A percentile compares a stretch with the other conserved stretches of the same genome.
Conservation (phyloP, 2,113 vertebrate genomes). For the Eurypyga helias region DNA sequence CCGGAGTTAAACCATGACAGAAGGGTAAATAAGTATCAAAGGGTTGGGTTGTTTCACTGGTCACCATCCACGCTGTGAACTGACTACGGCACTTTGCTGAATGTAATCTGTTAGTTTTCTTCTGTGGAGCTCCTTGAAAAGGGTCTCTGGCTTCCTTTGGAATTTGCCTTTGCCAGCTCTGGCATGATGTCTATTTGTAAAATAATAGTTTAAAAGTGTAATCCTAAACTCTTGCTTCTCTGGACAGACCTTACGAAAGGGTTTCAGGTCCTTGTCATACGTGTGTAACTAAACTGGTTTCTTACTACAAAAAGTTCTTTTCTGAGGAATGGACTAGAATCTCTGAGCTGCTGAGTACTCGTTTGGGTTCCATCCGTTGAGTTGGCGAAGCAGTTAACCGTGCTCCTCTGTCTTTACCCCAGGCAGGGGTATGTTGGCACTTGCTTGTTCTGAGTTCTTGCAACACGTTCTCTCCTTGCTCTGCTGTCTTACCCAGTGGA, state of each 20-base stretch:
- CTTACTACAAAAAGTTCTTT: background rate
- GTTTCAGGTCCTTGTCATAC: background rate
- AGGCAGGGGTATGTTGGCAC: background rate
- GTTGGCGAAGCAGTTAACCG: background rate
- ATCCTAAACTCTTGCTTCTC: background rate
- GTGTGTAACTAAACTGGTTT: background rate
- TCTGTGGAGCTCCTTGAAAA: background rate
- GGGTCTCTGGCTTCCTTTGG: background rate
- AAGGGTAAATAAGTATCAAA: background rate
- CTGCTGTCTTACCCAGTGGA: background rate
- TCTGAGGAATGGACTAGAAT: background rate
- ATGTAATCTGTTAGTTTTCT: background rate
- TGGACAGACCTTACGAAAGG: background rate
- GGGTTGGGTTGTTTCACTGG: background rate
- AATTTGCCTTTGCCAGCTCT: background rate
- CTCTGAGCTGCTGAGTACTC: background rate
- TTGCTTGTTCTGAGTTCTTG: background rate
- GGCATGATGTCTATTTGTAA: background rate
- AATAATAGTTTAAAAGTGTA: background rate
- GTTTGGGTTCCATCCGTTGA: background rate
- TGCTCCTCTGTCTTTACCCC: background rate
- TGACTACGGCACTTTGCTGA: background rate
- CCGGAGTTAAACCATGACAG: too few species aligned
- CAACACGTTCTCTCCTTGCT: background rate
- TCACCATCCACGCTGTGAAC: background rate